These are phyloP conservation scores for Varanus komodoensis DNA, from an alignment of 2,113 vertebrate species.

Conservation along the genomic window DNA sequence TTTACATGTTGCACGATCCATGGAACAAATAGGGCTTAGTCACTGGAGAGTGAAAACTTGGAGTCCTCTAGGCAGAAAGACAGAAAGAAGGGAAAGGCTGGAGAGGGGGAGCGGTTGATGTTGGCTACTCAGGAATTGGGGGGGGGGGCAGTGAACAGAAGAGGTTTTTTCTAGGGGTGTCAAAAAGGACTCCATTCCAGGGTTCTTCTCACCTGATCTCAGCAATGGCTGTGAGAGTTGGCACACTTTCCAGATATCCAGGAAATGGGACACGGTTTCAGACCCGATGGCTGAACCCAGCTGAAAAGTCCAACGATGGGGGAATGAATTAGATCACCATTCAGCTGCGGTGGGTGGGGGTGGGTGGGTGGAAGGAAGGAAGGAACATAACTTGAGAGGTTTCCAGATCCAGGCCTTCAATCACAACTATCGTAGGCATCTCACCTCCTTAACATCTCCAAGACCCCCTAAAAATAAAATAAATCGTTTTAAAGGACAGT, in stretches of 20 bases:
- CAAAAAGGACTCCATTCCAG: conserved; percentile 54
- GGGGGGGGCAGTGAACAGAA: not conserved
- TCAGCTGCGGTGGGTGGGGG: not conserved
- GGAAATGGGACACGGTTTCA: not conserved
- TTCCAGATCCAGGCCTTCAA: not conserved
- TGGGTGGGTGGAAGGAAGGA: no score
- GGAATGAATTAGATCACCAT: not conserved
- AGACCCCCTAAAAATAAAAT: not conserved
- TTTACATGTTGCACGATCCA: conserved; percentile 81
- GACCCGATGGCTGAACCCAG: no score
- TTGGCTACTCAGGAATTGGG: not conserved
- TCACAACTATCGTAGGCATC: not conserved
- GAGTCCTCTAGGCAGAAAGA: conserved; percentile 67
- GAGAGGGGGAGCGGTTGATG: not conserved
- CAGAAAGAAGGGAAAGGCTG: conserved; percentile 24
- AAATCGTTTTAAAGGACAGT: not conserved
- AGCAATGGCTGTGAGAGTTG: conserved; percentile 4
- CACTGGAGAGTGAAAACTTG: conserved; percentile 79
- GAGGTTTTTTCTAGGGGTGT: conserved; percentile 67
- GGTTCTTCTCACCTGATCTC: conserved; percentile 56
- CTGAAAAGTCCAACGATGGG: not conserved
- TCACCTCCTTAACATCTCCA: not conserved
- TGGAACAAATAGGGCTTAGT: conserved; percentile 83
- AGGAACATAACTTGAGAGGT: not conserved
- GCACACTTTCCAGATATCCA: not conserved